Evolutionary conservation across 2,797 vertebrate genomes (phyloP).

Genomic region (Pangasius krempfi): DNA sequence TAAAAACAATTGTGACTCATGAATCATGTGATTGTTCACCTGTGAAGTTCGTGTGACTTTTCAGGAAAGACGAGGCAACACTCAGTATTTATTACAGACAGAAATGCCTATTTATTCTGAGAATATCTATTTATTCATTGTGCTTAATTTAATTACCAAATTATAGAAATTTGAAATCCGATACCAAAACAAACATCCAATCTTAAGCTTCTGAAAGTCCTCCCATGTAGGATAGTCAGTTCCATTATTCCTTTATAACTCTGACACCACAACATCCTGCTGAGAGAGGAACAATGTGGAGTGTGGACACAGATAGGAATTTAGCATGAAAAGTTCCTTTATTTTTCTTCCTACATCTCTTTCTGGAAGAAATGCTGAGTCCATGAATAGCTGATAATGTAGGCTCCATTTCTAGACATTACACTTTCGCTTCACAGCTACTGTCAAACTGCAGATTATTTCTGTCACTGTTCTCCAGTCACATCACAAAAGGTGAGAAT

Average conservation of each 20-base stretch:
- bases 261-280: not conserved
- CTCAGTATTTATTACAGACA: not conserved
- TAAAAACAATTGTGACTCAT: not conserved
- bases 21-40: not conserved
- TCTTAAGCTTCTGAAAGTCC: not conserved
- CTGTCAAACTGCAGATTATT: not conserved
- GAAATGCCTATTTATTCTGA: not conserved
- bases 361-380: slow-evolving; percentile 49
- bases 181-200: not conserved
- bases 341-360: slow-evolving; percentile 50
- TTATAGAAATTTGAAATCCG: not conserved
- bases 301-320: slow-evolving; percentile 59
- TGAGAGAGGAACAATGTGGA: slow-evolving; percentile 7
- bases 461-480: too few species aligned
- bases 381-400: slow-evolving; percentile 4
- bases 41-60: not conserved
- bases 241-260: not conserved
- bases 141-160: not conserved
- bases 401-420: not conserved
- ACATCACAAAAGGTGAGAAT: too few species aligned
- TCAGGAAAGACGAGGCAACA: not conserved
- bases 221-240: not conserved
- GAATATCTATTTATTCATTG: not conserved
- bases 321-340: slow-evolving; percentile 51
- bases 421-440: not conserved